Percentiles rank a stretch among this genome's conserved stretches.
Evolutionary conservation across 1,140 invertebrate genomes (phyloP).

Genomic region (Penaeus japonicus): DNA sequence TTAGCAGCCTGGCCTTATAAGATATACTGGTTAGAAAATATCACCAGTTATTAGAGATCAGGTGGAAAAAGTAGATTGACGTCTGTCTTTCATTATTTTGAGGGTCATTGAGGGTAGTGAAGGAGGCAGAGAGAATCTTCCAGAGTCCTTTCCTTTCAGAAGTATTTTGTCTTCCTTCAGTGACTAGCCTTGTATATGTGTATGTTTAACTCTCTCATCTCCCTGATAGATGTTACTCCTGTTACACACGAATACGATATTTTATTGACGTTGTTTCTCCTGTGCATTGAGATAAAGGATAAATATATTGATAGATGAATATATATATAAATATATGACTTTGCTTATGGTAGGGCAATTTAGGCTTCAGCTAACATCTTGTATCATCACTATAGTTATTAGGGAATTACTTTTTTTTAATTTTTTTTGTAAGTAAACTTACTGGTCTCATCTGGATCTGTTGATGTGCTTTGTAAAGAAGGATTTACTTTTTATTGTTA

Average conservation of each 20-base stretch:
- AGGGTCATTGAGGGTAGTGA: background rate
- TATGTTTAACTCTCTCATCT: background rate
- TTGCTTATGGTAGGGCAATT: background rate
- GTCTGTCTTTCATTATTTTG: background rate
- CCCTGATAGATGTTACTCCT: background rate
- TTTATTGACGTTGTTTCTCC: background rate
- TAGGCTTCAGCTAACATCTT: too few relatives aligned
- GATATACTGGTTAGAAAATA: too few relatives aligned
- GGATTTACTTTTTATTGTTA: too few relatives aligned
- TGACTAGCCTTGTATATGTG: background rate
- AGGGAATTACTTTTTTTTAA: too few relatives aligned
- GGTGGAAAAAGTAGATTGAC: too few relatives aligned
- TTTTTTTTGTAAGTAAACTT: too few relatives aligned
- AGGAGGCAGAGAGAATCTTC: background rate
- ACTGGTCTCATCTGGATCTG: too few relatives aligned
- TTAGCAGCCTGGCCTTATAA: too few relatives aligned
- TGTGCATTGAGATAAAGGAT: background rate
- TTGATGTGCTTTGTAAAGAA: too few relatives aligned
- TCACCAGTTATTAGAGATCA: too few relatives aligned
- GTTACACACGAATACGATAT: background rate
- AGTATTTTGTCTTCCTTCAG: background rate
- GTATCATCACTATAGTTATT: too few relatives aligned
- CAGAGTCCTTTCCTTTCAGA: background rate
- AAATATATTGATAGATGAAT: background rate
- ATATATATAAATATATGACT: background rate